phyloP scores from a whole-genome alignment of 2,888 invertebrate genomes.

The Amiota minor region DNA sequence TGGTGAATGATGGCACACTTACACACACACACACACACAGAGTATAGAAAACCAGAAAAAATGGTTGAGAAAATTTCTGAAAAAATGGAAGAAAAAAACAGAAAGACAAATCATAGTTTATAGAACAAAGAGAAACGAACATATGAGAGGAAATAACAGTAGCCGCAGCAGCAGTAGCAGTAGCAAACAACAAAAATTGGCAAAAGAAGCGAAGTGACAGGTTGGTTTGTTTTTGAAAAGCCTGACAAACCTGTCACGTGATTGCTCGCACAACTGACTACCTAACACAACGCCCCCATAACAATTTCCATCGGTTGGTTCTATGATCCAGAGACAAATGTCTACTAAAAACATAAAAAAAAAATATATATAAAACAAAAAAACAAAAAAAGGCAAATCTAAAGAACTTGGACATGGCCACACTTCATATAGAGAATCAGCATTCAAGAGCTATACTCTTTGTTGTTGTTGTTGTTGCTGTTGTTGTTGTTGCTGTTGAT shows the following conservation, averaged over 20 bases:
- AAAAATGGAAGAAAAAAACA: background rate
- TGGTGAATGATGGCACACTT: too few relatives aligned
- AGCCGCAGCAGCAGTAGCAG: background rate
- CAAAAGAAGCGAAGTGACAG: slow-evolving; percentile 45
- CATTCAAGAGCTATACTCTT: background rate
- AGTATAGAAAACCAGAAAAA: background rate
- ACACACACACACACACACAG: too few relatives aligned
- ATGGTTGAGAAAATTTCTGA: slow-evolving; percentile 38
- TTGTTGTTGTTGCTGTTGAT: slow-evolving; percentile 1
- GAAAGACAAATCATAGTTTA: background rate
- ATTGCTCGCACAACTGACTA: slow-evolving; percentile 56
- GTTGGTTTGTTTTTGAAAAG: slow-evolving; percentile 57
- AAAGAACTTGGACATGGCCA: background rate
- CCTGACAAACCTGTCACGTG: slow-evolving; percentile 66
- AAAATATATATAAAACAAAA: background rate
- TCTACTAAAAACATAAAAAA: background rate
- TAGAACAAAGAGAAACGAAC: background rate
- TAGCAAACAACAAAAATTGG: background rate
- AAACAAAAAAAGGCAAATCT: background rate
- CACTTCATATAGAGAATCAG: slow-evolving; percentile 8
- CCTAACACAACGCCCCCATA: slow-evolving; percentile 29
- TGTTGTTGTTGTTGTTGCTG: background rate
- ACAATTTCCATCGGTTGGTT: background rate
- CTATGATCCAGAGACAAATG: background rate
- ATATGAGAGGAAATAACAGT: background rate